Evolutionary conservation across 1,140 invertebrate genomes (phyloP).

Genomic region (Conopomorpha cramerella): DNA sequence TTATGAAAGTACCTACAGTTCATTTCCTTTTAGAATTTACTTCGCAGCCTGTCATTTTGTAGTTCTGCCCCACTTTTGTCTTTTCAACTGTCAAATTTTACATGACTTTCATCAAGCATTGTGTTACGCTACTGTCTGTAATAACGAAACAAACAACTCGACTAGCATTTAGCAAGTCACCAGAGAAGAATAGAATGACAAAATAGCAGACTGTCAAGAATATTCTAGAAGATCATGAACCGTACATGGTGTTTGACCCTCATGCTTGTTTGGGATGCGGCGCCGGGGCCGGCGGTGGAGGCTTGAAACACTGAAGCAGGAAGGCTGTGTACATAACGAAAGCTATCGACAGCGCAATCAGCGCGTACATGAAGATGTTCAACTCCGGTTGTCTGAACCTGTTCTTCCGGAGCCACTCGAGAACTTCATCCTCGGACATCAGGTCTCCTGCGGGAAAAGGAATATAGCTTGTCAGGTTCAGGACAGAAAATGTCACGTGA

Average conservation of each 20-base stretch:
- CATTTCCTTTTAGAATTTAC: too few species aligned
- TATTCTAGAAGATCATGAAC: too few species aligned
- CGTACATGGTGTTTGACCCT: conserved; percentile 19
- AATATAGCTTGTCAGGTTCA: too few species aligned
- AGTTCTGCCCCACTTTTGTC: not conserved
- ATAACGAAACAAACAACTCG: too few species aligned
- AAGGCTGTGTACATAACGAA: conserved; percentile 91
- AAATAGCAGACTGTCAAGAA: too few species aligned
- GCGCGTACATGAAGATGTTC: conserved; percentile 93
- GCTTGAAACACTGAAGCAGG: conserved; percentile 85
- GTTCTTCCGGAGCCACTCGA: conserved; percentile 93
- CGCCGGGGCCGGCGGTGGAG: conserved; percentile 59
- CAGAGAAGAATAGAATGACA: too few species aligned
- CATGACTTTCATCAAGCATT: too few species aligned
- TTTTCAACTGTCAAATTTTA: not conserved
- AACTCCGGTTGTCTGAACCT: conserved; percentile 90
- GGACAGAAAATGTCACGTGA: too few species aligned
- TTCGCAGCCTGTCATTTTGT: too few species aligned
- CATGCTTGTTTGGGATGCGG: conserved; percentile 71
- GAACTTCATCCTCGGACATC: conserved; percentile 82
- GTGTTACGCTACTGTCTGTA: too few species aligned
- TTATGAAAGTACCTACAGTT: too few species aligned
- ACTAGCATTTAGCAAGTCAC: too few species aligned
- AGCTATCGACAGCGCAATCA: conserved; percentile 81
- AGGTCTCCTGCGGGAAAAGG: conserved; percentile 79